Percentiles rank a stretch among this genome's conserved stretches.
Conservation (phyloP, 2,113 vertebrate species). For the Hemibagrus wyckioides region DNA sequence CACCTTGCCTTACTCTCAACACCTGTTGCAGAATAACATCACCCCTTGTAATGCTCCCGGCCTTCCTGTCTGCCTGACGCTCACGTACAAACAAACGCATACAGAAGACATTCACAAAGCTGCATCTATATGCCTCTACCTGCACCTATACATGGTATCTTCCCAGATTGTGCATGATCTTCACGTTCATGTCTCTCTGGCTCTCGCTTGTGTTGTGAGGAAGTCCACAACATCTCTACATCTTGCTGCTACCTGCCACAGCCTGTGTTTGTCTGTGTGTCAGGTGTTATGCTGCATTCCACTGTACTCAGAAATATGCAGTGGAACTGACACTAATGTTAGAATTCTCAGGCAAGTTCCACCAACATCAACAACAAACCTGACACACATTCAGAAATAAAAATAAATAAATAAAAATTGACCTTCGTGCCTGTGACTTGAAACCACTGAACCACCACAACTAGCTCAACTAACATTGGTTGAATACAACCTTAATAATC, state of each 20-base stretch:
- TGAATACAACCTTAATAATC: not conserved
- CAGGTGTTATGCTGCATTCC: not conserved
- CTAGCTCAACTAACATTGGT: not conserved
- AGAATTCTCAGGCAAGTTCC: not conserved
- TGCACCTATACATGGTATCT: not conserved
- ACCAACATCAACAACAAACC: not conserved
- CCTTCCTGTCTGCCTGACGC: not conserved
- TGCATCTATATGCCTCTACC: not conserved
- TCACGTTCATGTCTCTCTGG: slow-evolving; percentile 5
- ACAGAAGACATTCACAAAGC: not conserved
- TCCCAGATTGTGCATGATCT: slow-evolving; percentile 6
- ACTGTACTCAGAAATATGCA: not conserved
- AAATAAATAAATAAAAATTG: not conserved
- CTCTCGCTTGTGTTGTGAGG: slow-evolving; percentile 7
- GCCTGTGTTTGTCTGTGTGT: not conserved
- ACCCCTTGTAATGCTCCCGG: slow-evolving; percentile 3
- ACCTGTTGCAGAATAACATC: slow-evolving; percentile 43
- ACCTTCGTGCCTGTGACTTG: not conserved
- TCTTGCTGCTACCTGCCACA: not conserved
- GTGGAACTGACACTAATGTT: not conserved
- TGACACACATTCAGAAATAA: not conserved
- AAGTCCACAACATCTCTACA: not conserved
- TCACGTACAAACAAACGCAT: not conserved
- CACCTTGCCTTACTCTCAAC: slow-evolving; percentile 44
- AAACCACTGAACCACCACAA: not conserved